A percentile compares a stretch with the other conserved stretches of the same genome.
These are phyloP conservation scores for Hydrolagus colliei DNA, from an alignment of 2,797 vertebrate genomes.

Conservation along the genomic window DNA sequence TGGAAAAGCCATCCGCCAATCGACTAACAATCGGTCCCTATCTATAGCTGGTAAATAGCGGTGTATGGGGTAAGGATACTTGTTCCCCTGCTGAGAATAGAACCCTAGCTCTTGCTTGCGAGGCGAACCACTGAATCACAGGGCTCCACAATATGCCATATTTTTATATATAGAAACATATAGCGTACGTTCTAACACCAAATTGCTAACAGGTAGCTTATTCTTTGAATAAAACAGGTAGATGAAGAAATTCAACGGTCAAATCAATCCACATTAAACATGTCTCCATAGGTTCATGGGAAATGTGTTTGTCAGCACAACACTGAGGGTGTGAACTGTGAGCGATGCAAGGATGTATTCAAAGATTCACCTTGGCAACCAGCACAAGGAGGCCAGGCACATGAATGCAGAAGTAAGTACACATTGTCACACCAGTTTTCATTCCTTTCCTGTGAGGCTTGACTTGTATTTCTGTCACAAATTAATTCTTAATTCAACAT, in stretches of 20 bases:
- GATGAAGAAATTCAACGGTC: background rate
- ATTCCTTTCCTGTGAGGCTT: background rate
- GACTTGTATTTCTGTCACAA: background rate
- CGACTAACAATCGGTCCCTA: too few species aligned
- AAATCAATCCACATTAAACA: conserved; percentile 4
- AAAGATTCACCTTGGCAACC: conserved; percentile 78
- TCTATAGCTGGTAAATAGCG: too few species aligned
- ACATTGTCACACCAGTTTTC: background rate
- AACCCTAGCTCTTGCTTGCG: too few species aligned
- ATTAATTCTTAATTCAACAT: background rate
- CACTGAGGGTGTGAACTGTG: conserved; percentile 73
- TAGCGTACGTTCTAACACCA: too few species aligned
- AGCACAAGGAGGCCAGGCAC: conserved; percentile 51
- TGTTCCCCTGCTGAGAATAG: too few species aligned
- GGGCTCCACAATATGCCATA: too few species aligned
- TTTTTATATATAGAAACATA: too few species aligned
- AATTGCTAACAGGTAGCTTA: too few species aligned
- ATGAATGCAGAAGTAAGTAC: conserved; percentile 65
- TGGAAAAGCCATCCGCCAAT: too few species aligned
- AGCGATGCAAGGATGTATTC: conserved; percentile 75
- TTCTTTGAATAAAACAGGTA: too few species aligned
- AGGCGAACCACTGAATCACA: too few species aligned
- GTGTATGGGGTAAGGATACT: too few species aligned
- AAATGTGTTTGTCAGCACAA: conserved; percentile 76
- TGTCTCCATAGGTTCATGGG: conserved; percentile 64